Base-by-base conservation (phyloP, 2,888 invertebrate species). In the Trichacis sp. region DNA sequence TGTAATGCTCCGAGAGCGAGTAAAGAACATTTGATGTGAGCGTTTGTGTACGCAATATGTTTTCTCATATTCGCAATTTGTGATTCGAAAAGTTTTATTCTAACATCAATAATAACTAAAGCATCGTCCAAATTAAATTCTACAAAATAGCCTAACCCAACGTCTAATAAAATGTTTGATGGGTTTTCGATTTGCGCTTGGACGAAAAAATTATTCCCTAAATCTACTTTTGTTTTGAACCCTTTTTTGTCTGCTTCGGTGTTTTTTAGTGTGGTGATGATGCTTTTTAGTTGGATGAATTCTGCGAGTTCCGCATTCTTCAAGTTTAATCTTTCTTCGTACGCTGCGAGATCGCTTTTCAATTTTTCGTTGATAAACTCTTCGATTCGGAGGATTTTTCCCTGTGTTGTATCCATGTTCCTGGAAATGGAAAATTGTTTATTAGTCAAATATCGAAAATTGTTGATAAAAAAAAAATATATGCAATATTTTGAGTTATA, bases 161-260 rank as follows among this genome's bases (percentile, higher is more conserved):
- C 85, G 77, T 92, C 89, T 18, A 95, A 87, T 18, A 91, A 85
- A 50, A 95, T 88, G 38, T 84, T 87, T 0, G 90, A 88, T 1
- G 90, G 86, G 77, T 93, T 90, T 50, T 87, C 85, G 51, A 94
- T 89, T 54, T 89, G 85, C 0, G 93, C 93, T 81, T 94, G 91
- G 80, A 93, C 90, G 75, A 93, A 95, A 71, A 94, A 92, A 80
- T 92, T 93, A 73, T 92, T 91, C n/a, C 95, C 95, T 24, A 96
- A 85, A 79, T 95, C 93, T 19, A 95, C 88, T 84, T 91, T 88
- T 0, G 91, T 91, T 75, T 91, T 91, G 49, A 91, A 85, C 20
- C 88, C 88, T 64, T 86, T 85, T 3, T 88, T 86, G 46, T 88
- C 86, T 0, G 87, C 78, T 1, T 86, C 85, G 30, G 87, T 87